Base-by-base conservation (phyloP, 2,113 vertebrate genomes). In the Nyctereutes procyonoides region DNA sequence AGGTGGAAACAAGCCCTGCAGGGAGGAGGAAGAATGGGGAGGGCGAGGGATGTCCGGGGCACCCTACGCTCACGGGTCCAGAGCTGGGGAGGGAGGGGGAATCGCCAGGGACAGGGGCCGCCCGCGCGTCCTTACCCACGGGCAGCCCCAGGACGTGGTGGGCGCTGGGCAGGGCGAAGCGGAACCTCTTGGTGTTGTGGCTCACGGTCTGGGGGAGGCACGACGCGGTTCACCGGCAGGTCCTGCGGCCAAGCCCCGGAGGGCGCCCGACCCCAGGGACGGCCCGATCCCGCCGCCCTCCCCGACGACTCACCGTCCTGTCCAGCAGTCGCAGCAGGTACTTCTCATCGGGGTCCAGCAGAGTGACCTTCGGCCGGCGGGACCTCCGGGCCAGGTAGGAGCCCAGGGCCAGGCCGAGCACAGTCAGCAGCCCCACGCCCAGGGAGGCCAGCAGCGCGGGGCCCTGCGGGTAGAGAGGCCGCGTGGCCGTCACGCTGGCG, bases 81-180 rank as follows among this genome's bases (percentile, higher is more conserved):
- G 10, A 86, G 22, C 17, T 65, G 71, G n/a, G 53, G 10, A 56
- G 88, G 32, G 26, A 51, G 71, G 24, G n/a, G 63, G 86, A 81
- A 26, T 38, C 15, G 15, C 38, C 67, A 86, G 51, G 93, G n/a
- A 74, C 79, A 79, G 90, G 73, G 63, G 58, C 83, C 74, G 92
- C 43, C 6, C 43, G 43, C 43, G 4, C 6, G 6, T 97, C 67
- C 99, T 97, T 97, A 99, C 99, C 99, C 90, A 99, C 97, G 69
- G 99, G 98, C 71, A 99, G 97, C 48, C 99, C 99, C 97, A 99
- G 96, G 80, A 98, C 56, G 93, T 99, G 98, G 51, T 98, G 96
- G 35, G 97, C 71, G 51, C 98, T 98, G 43, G 99, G 99, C 89
- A 99, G 98, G 67, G 98, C 98, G 92, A 99, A 99, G 60, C 98